Evolutionary conservation across 2,113 vertebrate genomes (phyloP), one percentile per base, ranked within the genome.

Genomic region (Solea senegalensis): DNA sequence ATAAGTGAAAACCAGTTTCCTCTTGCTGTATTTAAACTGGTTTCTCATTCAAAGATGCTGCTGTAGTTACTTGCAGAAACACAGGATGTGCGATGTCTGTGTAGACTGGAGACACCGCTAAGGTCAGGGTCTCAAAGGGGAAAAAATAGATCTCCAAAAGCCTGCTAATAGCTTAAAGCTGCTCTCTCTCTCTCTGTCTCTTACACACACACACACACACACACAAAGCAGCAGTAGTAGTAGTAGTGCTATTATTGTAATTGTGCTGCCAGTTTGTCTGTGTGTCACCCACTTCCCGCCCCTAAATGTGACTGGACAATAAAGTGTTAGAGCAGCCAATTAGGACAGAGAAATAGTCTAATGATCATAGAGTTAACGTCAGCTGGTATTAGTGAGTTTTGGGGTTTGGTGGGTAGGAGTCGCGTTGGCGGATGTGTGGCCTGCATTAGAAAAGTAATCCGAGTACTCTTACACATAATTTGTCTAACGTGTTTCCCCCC

Each of bases 121-220:
- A 71, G 89, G 89, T 92, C 85, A 86, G 59, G 86, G 88, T 86
- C 88, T 82, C 61, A 72, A 57, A 61, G 71, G 75, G 64, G 76
- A 21, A 63, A 56, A 76, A 87, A 83, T 62, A 72, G 72, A 74
- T 72, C 67, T 69, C 74, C 69, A 81, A 89, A 83, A 88, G 63
- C 70, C 62, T 63, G 57, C 60, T 93, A 93, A 93, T 92, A 84
- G 91, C 80, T 93, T 90, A 91, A 93, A 93, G 91, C 86, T 92
- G 91, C 8, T 15, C 50, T 10, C 50, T 51, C 50, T 51, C 57
- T 21, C 57, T 44, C 57, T 16, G 5, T n/a, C 15, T 50, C 15
- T 50, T 15, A 15, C 14, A 7, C 48, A 15, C 51, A 52, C 62
- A 43, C 70, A 57, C 43, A 48, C 65, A 72, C 58, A 66, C 69